Conservation (phyloP, 2,113 vertebrate genomes). For the Festucalex cinctus region DNA sequence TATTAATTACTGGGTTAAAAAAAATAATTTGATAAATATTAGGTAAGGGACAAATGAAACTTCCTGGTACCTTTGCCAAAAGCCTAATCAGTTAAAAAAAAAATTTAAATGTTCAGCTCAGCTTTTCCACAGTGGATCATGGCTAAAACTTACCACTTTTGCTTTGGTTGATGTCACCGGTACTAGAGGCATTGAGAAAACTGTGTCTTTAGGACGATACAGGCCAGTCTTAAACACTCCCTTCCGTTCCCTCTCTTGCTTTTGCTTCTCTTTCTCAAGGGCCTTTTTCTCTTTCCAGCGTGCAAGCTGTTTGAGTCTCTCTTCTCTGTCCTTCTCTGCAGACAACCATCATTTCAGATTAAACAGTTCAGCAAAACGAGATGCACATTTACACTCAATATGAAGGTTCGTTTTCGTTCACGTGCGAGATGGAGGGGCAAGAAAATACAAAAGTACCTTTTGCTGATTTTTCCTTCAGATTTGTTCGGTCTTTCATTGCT, state of each 20-base stretch:
- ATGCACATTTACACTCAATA: background rate
- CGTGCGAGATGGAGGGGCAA: background rate
- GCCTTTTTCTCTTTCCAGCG: conserved; percentile 88
- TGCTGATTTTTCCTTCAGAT: conserved; percentile 14
- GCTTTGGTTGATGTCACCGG: conserved; percentile 39
- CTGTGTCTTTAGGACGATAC: conserved; percentile 72
- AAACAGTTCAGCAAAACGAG: background rate
- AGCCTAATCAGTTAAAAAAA: too few species aligned
- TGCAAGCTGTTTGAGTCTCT: conserved; percentile 80
- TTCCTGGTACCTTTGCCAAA: too few species aligned
- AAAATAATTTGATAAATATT: too few species aligned
- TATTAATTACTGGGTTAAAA: too few species aligned
- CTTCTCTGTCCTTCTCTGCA: conserved; percentile 52
- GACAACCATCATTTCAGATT: background rate
- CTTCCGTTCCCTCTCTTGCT: conserved; percentile 78
- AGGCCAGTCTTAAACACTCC: conserved; percentile 84
- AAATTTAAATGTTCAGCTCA: too few species aligned
- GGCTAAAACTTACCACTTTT: conserved; percentile 70
- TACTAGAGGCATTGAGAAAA: conserved; percentile 19
- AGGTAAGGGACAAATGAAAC: too few species aligned
- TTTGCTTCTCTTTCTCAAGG: conserved; percentile 82
- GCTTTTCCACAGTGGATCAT: too few species aligned
- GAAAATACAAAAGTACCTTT: conserved; percentile 44
- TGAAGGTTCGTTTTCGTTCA: background rate
- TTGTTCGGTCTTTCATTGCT: conserved; percentile 28